phyloP scores from a whole-genome alignment of 2,113 vertebrate species.

The Talpa occidentalis region DNA sequence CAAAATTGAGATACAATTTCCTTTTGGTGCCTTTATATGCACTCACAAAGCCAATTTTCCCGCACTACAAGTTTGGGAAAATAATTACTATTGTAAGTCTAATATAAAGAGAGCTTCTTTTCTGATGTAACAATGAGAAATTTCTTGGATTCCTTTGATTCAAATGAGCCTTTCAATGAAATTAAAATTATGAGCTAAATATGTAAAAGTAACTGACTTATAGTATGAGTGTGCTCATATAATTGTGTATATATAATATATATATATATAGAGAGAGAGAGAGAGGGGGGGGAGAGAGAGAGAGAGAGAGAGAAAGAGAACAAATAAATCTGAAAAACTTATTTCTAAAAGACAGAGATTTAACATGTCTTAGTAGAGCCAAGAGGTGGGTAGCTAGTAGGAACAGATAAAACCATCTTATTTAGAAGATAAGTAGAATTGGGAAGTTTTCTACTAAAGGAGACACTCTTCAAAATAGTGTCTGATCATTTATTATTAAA shows the following conservation, averaged over 20 bases:
- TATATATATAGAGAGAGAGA: too few species aligned
- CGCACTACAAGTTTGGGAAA: conserved; percentile 40
- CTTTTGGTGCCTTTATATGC: neutral
- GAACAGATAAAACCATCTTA: conserved; percentile 40
- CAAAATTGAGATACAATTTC: neutral
- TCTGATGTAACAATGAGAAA: conserved; percentile 83
- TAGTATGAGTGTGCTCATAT: neutral
- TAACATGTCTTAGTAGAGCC: neutral
- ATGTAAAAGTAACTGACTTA: neutral
- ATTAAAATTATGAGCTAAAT: neutral
- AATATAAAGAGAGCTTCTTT: conserved; percentile 49
- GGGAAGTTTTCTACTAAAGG: conserved; percentile 5
- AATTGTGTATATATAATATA: neutral
- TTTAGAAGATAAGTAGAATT: neutral
- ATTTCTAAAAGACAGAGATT: conserved; percentile 21
- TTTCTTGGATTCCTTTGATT: conserved; percentile 26
- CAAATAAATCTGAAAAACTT: conserved; percentile 52
- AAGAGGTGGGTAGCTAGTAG: neutral
- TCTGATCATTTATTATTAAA: conserved; percentile 5
- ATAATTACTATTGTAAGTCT: conserved; percentile 41
- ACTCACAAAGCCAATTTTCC: conserved; percentile 44
- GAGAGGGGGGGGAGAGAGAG: too few species aligned
- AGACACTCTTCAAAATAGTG: neutral
- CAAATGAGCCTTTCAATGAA: conserved; percentile 18
- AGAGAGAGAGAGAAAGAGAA: too few species aligned